phyloP scores from a whole-genome alignment of 2,113 vertebrate species.

The Varanus salvator region DNA sequence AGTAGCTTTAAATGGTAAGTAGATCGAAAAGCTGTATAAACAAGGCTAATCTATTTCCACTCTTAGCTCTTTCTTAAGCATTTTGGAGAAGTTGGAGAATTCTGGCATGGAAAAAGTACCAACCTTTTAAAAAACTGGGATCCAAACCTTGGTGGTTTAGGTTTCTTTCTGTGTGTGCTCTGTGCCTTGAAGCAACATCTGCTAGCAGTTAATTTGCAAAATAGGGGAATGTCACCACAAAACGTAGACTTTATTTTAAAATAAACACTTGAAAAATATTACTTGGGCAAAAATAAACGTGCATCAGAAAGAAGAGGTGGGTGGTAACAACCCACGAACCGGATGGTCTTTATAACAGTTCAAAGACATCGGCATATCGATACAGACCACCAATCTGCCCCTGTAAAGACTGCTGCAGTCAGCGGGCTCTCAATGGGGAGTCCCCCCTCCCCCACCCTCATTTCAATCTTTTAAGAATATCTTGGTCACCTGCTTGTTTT shows the following conservation, averaged over 20 bases:
- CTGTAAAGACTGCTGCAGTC: not conserved
- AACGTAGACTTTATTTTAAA: conserved; percentile 62
- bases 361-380: not conserved
- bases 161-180: conserved; percentile 50
- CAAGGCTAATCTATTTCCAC: conserved; percentile 39
- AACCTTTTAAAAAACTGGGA: conserved; percentile 54
- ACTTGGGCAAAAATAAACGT: conserved; percentile 50
- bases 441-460: not conserved
- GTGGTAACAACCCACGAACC: not conserved
- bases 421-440: not conserved
- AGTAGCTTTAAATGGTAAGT: conserved; percentile 34
- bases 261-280: conserved; percentile 65
- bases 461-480: conserved; percentile 20
- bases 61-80: conserved; percentile 35
- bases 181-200: conserved; percentile 64
- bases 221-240: conserved; percentile 64
- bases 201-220: conserved; percentile 73
- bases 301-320: conserved; percentile 21
- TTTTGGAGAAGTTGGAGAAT: conserved; percentile 51
- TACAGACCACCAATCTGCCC: not conserved
- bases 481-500: not conserved
- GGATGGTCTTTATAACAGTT: conserved; percentile 15
- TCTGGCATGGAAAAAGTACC: conserved; percentile 55
- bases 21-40: conserved; percentile 36
- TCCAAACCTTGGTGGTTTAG: conserved; percentile 59